Conservation (phyloP, 2,797 vertebrate species). For the Myotis myotis region DNA sequence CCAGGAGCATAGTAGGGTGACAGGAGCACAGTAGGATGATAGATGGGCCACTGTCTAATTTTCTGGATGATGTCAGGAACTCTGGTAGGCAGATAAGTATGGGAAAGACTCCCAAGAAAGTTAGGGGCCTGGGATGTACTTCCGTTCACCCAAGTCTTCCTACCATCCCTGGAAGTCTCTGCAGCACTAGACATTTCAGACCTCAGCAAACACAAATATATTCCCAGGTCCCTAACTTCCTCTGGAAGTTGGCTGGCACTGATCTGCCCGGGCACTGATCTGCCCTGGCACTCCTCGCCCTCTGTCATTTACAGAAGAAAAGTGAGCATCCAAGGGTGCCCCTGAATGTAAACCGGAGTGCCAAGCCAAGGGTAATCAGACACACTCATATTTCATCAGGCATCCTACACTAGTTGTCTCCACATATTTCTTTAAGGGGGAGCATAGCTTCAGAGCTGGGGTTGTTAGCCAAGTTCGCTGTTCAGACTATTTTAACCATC, state of each 20-base stretch:
- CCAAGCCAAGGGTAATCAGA: background rate
- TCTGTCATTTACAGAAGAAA: background rate
- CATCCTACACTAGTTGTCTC: background rate
- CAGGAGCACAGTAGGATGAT: background rate
- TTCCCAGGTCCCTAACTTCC: background rate
- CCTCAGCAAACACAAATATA: background rate
- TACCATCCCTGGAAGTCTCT: background rate
- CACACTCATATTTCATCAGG: background rate
- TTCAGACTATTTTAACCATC: background rate
- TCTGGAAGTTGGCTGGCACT: background rate
- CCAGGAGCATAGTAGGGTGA: no score
- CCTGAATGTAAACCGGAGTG: background rate
- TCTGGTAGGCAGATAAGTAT: background rate
- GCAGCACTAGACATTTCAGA: background rate
- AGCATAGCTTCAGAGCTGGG: background rate
- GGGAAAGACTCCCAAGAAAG: background rate
- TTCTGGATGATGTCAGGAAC: background rate
- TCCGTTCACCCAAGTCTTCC: background rate
- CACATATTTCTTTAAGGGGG: background rate
- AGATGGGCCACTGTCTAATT: background rate
- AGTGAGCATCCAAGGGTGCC: fast-evolving
- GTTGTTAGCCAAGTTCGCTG: background rate
- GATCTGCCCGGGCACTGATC: background rate
- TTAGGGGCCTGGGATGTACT: background rate
- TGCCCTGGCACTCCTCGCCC: background rate